A percentile compares a stretch with the other conserved stretches of the same genome.
Evolutionary conservation across 23 tunicate genomes (phyloP).

Genomic region (Halocynthia roretzi): DNA sequence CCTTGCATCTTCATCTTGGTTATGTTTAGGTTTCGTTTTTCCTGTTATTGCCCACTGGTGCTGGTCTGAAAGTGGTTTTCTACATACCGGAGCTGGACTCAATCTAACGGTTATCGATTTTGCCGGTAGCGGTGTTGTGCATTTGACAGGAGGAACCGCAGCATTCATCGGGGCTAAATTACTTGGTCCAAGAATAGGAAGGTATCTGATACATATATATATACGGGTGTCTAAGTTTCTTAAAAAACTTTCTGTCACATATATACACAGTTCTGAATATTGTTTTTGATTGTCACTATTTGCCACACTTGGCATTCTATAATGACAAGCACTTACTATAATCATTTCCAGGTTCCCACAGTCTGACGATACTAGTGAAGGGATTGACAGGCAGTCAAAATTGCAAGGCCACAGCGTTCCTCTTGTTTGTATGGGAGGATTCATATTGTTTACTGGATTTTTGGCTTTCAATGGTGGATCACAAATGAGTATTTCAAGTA

Average conservation of each 20-base stretch:
- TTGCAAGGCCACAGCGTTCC: constrained; percentile 38
- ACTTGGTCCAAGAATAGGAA: constrained; percentile 55
- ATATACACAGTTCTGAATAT: too few species aligned
- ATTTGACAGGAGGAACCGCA: constrained; percentile 80
- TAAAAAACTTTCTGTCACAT: too few species aligned
- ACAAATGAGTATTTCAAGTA: constrained; percentile 50
- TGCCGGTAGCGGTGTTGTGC: constrained; percentile 91
- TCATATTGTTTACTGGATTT: constrained; percentile 75
- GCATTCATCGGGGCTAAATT: constrained; percentile 59
- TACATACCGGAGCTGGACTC: constrained; percentile 54
- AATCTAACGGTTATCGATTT: constrained; percentile 57
- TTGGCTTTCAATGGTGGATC: constrained; percentile 97
- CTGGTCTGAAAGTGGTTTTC: constrained; percentile 88
- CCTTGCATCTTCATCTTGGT: not conserved
- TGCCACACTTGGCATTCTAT: not conserved
- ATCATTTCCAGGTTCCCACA: not conserved
- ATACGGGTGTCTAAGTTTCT: too few species aligned
- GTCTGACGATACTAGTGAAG: not conserved
- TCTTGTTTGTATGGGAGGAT: constrained; percentile 59
- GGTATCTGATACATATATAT: not conserved
- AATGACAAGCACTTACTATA: not conserved
- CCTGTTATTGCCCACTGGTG: constrained; percentile 96
- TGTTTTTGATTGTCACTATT: not conserved
- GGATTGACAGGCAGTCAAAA: not conserved
- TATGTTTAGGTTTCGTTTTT: constrained; percentile 66